phyloP scores from a whole-genome alignment of 2,888 invertebrate genomes.

The Xylocampa areola region DNA sequence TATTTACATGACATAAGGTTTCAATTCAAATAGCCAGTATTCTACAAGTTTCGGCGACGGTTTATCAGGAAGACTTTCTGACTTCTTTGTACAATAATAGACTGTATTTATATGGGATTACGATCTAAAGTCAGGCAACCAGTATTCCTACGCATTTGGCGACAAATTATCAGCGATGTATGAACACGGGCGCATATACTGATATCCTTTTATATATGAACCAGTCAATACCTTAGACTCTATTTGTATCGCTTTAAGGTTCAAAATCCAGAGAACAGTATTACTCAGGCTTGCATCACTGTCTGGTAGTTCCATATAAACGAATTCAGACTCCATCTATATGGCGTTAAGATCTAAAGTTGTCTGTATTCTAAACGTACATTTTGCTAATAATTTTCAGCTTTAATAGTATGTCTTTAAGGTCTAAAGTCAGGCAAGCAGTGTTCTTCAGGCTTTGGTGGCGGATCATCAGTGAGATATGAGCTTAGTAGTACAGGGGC shows the following conservation, averaged over 20 bases:
- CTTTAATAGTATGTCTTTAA: constrained; percentile 18
- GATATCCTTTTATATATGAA: too few species aligned
- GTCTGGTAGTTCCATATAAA: neutral
- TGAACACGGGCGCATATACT: neutral
- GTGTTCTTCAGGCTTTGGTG: constrained; percentile 73
- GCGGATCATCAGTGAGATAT: constrained; percentile 85
- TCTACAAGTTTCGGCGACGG: neutral
- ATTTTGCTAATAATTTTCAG: neutral
- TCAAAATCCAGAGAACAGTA: neutral
- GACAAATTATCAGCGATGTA: neutral
- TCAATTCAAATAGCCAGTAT: neutral
- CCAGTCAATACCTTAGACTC: neutral
- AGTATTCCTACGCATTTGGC: neutral
- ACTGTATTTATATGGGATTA: neutral
- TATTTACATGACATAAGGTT: too few species aligned
- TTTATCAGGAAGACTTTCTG: too few species aligned
- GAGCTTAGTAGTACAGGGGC: constrained; percentile 91
- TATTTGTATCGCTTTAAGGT: neutral
- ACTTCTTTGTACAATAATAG: neutral
- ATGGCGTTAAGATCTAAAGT: neutral
- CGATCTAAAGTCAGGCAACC: neutral
- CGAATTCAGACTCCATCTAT: neutral
- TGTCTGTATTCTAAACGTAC: too few species aligned
- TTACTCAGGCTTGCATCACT: neutral
- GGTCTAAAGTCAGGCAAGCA: constrained; percentile 77